phyloP scores from a whole-genome alignment of 2,797 vertebrate species.

The Sebastolobus alascanus region DNA sequence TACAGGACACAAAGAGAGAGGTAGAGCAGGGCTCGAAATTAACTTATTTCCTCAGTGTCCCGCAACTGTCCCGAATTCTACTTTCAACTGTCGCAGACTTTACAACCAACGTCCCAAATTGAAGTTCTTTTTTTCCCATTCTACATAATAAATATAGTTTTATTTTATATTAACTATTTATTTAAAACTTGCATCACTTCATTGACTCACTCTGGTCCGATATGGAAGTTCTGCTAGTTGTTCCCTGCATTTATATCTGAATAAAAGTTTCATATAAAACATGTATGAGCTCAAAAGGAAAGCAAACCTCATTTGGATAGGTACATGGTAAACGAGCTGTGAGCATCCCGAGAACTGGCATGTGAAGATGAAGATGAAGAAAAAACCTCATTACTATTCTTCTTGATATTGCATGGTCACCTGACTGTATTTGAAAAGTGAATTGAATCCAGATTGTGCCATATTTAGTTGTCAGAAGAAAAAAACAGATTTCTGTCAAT shows the following conservation, averaged over 20 bases:
- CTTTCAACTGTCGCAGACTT: fast-evolving
- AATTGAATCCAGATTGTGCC: not conserved
- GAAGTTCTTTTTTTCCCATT: not conserved
- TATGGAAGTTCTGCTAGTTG: not conserved
- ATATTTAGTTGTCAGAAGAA: not conserved
- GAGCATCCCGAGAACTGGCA: not conserved
- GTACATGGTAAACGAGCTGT: no score
- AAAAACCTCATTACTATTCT: not conserved
- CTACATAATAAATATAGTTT: not conserved
- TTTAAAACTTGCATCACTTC: no score
- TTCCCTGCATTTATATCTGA: no score
- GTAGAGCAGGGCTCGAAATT: constrained; percentile 65
- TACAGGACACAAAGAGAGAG: constrained; percentile 92
- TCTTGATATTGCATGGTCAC: not conserved
- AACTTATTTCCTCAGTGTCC: not conserved
- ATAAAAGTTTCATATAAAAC: constrained; percentile 54
- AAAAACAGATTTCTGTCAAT: not conserved
- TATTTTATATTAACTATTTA: no score
- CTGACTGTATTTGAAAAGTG: not conserved
- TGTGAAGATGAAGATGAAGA: not conserved
- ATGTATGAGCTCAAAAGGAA: not conserved
- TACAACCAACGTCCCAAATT: not conserved
- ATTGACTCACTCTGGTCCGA: no score
- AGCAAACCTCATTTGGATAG: not conserved
- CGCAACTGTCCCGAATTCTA: no score